Evolutionary conservation across 2,888 invertebrate species (phyloP).

Genomic region (Coronaproctus castanopsis): DNA sequence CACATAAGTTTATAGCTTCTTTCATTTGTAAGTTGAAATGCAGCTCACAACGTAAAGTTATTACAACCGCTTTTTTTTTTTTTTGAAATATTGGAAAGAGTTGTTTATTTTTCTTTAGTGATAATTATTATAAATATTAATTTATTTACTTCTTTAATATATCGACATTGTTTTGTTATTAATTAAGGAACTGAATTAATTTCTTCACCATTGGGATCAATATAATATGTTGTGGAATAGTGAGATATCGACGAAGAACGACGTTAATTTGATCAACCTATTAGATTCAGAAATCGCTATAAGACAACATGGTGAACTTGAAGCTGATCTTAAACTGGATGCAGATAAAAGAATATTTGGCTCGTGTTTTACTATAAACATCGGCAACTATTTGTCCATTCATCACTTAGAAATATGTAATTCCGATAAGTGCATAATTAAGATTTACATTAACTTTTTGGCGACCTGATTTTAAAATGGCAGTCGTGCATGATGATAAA

Average conservation of each 20-base stretch:
- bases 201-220: slow-evolving; percentile 67
- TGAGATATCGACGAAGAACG: slow-evolving; percentile 45
- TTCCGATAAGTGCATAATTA: neutral
- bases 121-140: too few relatives aligned
- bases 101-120: too few relatives aligned
- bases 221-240: slow-evolving; percentile 76
- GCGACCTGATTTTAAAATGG: too few relatives aligned
- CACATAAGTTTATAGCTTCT: too few relatives aligned
- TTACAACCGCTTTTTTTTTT: too few relatives aligned
- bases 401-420: too few relatives aligned
- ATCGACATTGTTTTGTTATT: too few relatives aligned
- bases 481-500: too few relatives aligned
- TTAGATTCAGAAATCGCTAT: slow-evolving; percentile 54
- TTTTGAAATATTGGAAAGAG: too few relatives aligned
- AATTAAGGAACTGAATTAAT: slow-evolving; percentile 56
- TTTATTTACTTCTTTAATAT: too few relatives aligned
- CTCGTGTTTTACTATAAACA: slow-evolving; percentile 52
- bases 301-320: slow-evolving; percentile 54
- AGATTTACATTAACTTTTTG: neutral
- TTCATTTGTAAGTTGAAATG: too few relatives aligned
- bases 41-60: too few relatives aligned
- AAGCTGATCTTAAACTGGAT: slow-evolving; percentile 47
- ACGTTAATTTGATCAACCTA: slow-evolving; percentile 48
- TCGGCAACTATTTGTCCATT: slow-evolving; percentile 49
- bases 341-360: slow-evolving; percentile 50